Conservation (phyloP, 2,113 vertebrate genomes). For the Tursiops truncatus region DNA sequence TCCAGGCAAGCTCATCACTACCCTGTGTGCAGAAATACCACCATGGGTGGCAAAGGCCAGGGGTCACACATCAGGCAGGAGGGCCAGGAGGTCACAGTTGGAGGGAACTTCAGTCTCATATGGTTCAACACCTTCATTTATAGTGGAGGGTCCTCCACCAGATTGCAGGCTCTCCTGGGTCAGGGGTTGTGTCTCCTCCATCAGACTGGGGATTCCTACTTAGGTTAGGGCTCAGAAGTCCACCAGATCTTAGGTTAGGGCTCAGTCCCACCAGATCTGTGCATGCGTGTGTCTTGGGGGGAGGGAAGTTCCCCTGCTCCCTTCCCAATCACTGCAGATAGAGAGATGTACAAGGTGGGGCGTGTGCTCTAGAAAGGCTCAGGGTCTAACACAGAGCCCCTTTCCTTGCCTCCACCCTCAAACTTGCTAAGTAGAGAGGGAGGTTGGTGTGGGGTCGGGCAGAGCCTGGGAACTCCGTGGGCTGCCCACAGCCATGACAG, state of each 20-base stretch:
- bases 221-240: background rate
- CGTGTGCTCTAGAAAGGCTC: background rate
- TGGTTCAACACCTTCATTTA: background rate
- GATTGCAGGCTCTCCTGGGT: background rate
- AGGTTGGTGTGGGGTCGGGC: slow-evolving; percentile 15
- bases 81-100: background rate
- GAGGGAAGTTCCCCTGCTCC: no score
- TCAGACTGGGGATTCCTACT: background rate
- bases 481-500: slow-evolving; percentile 57
- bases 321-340: background rate
- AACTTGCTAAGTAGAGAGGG: background rate
- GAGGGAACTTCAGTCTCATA: background rate
- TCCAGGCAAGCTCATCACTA: background rate
- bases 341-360: background rate
- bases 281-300: no score
- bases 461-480: slow-evolving; percentile 76
- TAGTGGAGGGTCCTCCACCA: background rate
- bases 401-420: background rate
- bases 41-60: background rate
- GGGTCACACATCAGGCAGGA: background rate
- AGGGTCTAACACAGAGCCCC: background rate
- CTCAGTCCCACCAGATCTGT: no score
- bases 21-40: background rate
- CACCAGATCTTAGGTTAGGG: background rate
- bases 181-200: background rate